These are phyloP conservation scores for Papilio glaucus DNA, from an alignment of 1,140 invertebrate species.

Conservation along the genomic window DNA sequence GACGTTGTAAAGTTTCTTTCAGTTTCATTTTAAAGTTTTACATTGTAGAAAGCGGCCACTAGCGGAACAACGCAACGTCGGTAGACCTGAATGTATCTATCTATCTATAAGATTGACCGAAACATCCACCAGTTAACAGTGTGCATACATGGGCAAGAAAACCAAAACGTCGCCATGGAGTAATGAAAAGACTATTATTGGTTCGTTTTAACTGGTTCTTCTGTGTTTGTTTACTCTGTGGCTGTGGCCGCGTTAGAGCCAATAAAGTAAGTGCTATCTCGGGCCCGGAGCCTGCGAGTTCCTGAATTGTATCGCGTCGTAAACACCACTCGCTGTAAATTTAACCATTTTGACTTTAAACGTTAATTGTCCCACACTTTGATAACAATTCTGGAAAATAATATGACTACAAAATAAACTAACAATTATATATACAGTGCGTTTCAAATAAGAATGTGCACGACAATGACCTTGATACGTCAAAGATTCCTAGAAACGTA, in stretches of 20 bases:
- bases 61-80: too few species aligned
- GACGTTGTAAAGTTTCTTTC: too few species aligned
- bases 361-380: slow-evolving; percentile 37
- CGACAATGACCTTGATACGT: too few species aligned
- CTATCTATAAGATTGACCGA: too few species aligned
- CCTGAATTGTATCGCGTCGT: slow-evolving; percentile 38
- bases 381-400: slow-evolving; percentile 27
- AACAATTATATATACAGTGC: background rate
- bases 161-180: too few species aligned
- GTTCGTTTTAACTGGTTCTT: background rate
- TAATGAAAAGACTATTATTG: background rate
- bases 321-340: slow-evolving; percentile 28
- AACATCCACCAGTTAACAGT: too few species aligned
- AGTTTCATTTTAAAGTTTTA: too few species aligned
- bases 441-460: too few species aligned
- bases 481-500: too few species aligned
- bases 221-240: slow-evolving; percentile 9
- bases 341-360: slow-evolving; percentile 34
- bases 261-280: slow-evolving; percentile 39
- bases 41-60: too few species aligned
- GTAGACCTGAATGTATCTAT: too few species aligned
- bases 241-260: slow-evolving; percentile 23
- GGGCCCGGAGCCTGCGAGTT: slow-evolving; percentile 32
- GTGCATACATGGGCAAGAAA: too few species aligned
- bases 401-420: background rate